Evolutionary conservation across 2,113 vertebrate genomes (phyloP).

Genomic region (Chelonoidis abingdonii): DNA sequence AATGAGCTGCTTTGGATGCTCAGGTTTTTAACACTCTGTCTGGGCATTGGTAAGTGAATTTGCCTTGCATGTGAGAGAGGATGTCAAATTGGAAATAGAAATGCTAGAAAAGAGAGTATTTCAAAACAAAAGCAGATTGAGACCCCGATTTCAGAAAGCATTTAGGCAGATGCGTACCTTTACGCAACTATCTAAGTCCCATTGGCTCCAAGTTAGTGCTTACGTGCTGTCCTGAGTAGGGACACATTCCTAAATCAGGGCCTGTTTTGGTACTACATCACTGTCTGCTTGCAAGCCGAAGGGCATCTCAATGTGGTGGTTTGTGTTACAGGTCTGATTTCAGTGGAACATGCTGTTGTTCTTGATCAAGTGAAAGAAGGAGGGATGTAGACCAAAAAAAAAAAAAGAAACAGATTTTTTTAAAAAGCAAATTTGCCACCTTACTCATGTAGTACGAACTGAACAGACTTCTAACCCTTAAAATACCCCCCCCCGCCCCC

Average conservation of each 20-base stretch:
- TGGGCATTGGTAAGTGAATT: background rate
- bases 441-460: constrained; percentile 73
- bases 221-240: background rate
- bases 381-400: constrained; percentile 46
- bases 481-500: constrained; percentile 66
- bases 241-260: background rate
- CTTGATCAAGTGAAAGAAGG: constrained; percentile 31
- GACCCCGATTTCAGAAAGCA: background rate
- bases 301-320: constrained; percentile 6
- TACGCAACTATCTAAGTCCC: background rate
- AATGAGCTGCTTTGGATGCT: background rate
- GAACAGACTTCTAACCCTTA: constrained; percentile 82
- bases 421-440: constrained; percentile 77
- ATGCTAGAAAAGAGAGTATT: background rate
- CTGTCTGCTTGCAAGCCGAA: background rate
- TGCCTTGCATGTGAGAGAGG: background rate
- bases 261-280: background rate
- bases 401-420: constrained; percentile 60
- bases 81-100: background rate
- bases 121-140: background rate
- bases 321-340: constrained; percentile 60
- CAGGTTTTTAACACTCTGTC: background rate
- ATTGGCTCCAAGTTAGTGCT: background rate
- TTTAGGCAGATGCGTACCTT: background rate
- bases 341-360: constrained; percentile 9